These are phyloP conservation scores for Ennomos quercinarius DNA, from an alignment of 2,888 invertebrate species.

Conservation along the genomic window DNA sequence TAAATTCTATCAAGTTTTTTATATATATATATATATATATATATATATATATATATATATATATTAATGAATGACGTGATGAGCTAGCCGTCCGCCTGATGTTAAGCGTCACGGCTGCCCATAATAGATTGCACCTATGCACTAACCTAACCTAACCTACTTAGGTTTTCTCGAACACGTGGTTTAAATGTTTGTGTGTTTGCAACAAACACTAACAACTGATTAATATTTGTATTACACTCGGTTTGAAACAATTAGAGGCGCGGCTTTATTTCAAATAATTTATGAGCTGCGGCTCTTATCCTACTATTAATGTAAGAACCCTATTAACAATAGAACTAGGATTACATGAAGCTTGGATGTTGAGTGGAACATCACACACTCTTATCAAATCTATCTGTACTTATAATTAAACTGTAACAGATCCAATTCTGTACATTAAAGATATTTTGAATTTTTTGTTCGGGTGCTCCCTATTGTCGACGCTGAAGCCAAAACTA, in stretches of 20 bases:
- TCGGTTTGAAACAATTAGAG: slow-evolving; percentile 20
- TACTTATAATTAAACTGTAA: too few relatives aligned
- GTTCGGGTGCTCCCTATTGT: too few relatives aligned
- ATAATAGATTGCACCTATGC: too few relatives aligned
- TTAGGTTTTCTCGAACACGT: not conserved
- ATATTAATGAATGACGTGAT: too few relatives aligned
- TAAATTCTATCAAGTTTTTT: too few relatives aligned
- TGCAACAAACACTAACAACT: slow-evolving; percentile 15
- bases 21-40: too few relatives aligned
- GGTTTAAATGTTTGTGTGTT: not conserved
- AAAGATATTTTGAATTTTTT: too few relatives aligned
- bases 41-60: too few relatives aligned
- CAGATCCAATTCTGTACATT: too few relatives aligned
- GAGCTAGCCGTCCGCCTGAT: too few relatives aligned
- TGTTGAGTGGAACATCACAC: slow-evolving; percentile 11
- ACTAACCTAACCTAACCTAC: not conserved
- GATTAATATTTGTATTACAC: slow-evolving; percentile 17
- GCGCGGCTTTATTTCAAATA: slow-evolving; percentile 12
- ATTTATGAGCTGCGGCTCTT: slow-evolving; percentile 12
- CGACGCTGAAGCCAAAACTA: too few relatives aligned
- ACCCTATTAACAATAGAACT: slow-evolving; percentile 7
- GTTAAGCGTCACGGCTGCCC: too few relatives aligned
- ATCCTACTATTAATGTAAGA: slow-evolving; percentile 8
- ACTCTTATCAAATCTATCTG: slow-evolving; percentile 1
- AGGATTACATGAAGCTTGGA: not conserved